phyloP scores from a whole-genome alignment of 2,797 vertebrate genomes.

The Mallotus villosus region DNA sequence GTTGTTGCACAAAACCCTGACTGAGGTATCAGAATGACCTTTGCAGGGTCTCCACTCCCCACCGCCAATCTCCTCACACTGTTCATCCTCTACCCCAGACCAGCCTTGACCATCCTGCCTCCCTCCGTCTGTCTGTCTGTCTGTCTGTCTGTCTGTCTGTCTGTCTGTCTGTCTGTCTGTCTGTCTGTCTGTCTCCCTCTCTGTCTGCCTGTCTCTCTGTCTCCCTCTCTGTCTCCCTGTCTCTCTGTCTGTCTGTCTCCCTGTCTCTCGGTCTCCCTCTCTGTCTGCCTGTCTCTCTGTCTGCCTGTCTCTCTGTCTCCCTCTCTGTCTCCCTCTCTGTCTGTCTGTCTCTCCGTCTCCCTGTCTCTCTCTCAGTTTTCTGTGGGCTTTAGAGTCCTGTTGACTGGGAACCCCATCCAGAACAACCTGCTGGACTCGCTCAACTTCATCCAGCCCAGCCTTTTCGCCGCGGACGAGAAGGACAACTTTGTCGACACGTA shows the following conservation, averaged over 20 bases:
- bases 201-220: too few relatives aligned
- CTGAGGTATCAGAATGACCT: conserved; percentile 74
- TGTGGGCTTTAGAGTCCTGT: conserved; percentile 80
- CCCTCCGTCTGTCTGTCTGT: background rate
- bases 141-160: too few relatives aligned
- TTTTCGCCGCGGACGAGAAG: conserved; percentile 73
- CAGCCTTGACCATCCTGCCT: too few relatives aligned
- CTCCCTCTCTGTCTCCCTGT: too few relatives aligned
- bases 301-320: too few relatives aligned
- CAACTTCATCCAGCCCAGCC: conserved; percentile 82
- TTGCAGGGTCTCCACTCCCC: background rate
- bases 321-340: too few relatives aligned
- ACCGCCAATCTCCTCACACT: background rate
- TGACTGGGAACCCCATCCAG: conserved; percentile 94
- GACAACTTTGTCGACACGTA: conserved; percentile 80
- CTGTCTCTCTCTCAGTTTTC: conserved; percentile 75
- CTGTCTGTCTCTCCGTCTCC: too few relatives aligned
- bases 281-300: too few relatives aligned
- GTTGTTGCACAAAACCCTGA: conserved; percentile 80
- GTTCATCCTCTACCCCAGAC: background rate
- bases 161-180: too few relatives aligned
- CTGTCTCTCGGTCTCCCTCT: too few relatives aligned
- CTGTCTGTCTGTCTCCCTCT: too few relatives aligned
- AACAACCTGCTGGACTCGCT: conserved; percentile 91
- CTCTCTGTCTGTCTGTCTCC: too few relatives aligned